Evolutionary conservation across 2,888 invertebrate species (phyloP).

Genomic region (Mactromeris polynyma): DNA sequence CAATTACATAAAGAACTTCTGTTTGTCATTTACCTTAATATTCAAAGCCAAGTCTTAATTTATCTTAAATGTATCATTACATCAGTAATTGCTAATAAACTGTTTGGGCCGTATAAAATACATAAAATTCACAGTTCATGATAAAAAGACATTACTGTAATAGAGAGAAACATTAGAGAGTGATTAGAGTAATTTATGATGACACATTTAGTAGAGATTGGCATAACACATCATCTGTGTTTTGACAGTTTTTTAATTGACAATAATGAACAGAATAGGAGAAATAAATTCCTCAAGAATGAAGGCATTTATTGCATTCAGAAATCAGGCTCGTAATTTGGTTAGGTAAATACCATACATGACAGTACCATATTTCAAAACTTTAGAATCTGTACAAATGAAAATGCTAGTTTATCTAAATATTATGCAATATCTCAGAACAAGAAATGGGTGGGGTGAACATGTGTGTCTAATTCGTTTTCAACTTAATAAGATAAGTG

Average conservation of each 20-base stretch:
- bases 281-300: neutral
- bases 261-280: neutral
- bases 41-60: neutral
- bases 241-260: constrained; percentile 9
- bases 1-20: neutral
- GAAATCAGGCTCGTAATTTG: no score
- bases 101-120: neutral
- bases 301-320: no score
- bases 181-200: neutral
- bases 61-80: neutral
- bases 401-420: neutral
- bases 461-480: constrained; percentile 6
- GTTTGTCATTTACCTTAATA: neutral
- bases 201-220: neutral
- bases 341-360: no score
- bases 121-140: neutral
- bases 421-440: neutral
- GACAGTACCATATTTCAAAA: no score
- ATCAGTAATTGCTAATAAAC: neutral
- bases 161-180: neutral
- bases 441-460: neutral
- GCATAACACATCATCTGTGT: neutral
- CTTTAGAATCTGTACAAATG: no score
- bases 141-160: neutral
- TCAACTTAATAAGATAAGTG: constrained; percentile 1